Evolutionary conservation across 1,140 invertebrate species (phyloP), one percentile per base, ranked within the genome.

Genomic region (Drosophila setifemur): DNA sequence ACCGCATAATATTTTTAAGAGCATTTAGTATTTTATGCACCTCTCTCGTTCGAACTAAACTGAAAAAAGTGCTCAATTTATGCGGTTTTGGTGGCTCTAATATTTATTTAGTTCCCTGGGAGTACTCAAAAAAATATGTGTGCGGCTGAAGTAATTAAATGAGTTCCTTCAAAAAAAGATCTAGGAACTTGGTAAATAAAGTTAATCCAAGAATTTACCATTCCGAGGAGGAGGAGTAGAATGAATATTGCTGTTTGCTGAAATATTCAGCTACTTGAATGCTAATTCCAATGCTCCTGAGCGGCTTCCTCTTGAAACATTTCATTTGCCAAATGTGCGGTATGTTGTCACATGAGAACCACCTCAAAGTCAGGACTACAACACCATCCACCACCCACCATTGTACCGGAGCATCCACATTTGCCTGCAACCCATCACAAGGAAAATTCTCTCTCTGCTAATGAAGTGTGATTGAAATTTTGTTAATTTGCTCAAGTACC

Each of bases 391-490:
- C 21, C 21, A 3, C 47, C 21, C 23, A 28, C 28, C 43, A 28
- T 11, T 29, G 44, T 47, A 23, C 37, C 39, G 26, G 9, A 16
- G 9, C 47, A 33, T 11, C 33, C 11, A 37, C 16, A 68, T 47
- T 29, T 14, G n/a, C n/a, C n/a, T n/a, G n/a, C n/a, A 44, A 53
- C 60, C 47, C 43, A 55, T 42, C 37, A 44, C 47, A 69, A 63
- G 45, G 43, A 74, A 73, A 79, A 37, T 37, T 79, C 47, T 69
- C 74, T 43, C 54, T 71, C 53, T 79, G 75, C 75, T 79, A 79
- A 79, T 79, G 74, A 78, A 78, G 75, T 78, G 75, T 78, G 75
- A 79, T 79, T 79, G 75, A 79, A 79, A 79, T 79, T 79, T 79
- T 79, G 75, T 79, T 79, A 79, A 79, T 79, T 70, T 79, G 52